Percentiles rank a stretch among this genome's conserved stretches.
These are phyloP conservation scores for Camelus bactrianus DNA, from an alignment of 2,113 vertebrate genomes.

Conservation along the genomic window DNA sequence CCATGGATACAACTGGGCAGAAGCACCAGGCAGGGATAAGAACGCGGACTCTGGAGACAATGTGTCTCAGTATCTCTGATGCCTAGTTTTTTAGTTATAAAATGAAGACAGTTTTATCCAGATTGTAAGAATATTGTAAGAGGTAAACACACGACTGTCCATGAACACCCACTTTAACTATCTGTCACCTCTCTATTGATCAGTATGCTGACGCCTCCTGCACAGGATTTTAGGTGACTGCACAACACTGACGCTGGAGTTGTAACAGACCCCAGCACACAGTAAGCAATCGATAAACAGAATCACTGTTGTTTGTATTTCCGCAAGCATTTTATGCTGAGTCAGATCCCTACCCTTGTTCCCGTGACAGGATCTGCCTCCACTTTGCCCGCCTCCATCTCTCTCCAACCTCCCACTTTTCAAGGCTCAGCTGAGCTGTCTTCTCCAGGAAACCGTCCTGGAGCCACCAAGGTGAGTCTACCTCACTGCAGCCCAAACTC, in stretches of 20 bases:
- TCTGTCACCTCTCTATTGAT: background rate
- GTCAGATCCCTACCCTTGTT: background rate
- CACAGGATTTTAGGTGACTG: background rate
- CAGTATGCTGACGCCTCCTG: background rate
- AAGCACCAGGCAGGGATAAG: background rate
- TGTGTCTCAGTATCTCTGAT: background rate
- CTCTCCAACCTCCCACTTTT: background rate
- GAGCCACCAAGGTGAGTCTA: background rate
- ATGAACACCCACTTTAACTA: background rate
- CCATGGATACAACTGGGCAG: background rate
- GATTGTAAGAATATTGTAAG: background rate
- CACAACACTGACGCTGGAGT: background rate
- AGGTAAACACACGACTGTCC: background rate
- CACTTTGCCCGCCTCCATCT: background rate
- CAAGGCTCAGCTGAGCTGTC: background rate
- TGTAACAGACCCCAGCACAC: background rate
- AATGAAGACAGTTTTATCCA: background rate
- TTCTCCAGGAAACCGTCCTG: background rate
- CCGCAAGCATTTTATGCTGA: background rate
- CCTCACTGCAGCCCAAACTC: rapidly evolving
- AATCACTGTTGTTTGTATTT: background rate
- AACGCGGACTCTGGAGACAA: background rate
- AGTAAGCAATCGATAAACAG: background rate
- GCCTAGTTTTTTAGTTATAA: background rate
- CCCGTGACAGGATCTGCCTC: background rate